Evolutionary conservation across 2,113 vertebrate species (phyloP).

Genomic region (Pluvianellus socialis): DNA sequence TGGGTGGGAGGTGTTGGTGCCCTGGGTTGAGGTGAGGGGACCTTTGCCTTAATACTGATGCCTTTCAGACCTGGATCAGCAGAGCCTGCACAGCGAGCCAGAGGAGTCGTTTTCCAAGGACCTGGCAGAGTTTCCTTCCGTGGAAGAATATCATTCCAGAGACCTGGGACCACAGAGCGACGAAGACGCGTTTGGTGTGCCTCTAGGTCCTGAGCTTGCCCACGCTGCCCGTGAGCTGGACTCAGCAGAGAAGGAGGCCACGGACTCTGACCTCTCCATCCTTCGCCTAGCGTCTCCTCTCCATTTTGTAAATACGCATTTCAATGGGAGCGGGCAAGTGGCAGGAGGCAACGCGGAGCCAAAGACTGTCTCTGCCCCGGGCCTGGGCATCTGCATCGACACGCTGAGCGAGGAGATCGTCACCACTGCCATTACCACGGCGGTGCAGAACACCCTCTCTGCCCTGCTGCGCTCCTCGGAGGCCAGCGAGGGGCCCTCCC

Average conservation of each 20-base stretch:
- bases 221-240: constrained; percentile 66
- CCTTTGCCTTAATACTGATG: neutral
- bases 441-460: constrained; percentile 87
- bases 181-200: constrained; percentile 62
- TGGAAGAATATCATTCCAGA: constrained; percentile 81
- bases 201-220: constrained; percentile 64
- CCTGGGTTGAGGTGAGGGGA: neutral
- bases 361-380: constrained; percentile 9
- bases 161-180: constrained; percentile 72
- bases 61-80: constrained; percentile 91
- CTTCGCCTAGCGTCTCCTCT: constrained; percentile 90
- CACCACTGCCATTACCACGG: constrained; percentile 85
- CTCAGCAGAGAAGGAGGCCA: constrained; percentile 61
- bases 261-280: constrained; percentile 80
- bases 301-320: constrained; percentile 98
- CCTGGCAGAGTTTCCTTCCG: constrained; percentile 83
- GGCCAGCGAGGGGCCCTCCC: constrained; percentile 70
- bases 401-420: constrained; percentile 87
- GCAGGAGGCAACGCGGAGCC: neutral
- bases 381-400: constrained; percentile 77
- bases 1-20: neutral
- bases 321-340: constrained; percentile 83
- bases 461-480: constrained; percentile 82
- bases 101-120: constrained; percentile 89
- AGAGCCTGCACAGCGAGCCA: constrained; percentile 89